These are phyloP conservation scores for Coturnix japonica DNA, from an alignment of 2,113 vertebrate species.

Conservation along the genomic window DNA sequence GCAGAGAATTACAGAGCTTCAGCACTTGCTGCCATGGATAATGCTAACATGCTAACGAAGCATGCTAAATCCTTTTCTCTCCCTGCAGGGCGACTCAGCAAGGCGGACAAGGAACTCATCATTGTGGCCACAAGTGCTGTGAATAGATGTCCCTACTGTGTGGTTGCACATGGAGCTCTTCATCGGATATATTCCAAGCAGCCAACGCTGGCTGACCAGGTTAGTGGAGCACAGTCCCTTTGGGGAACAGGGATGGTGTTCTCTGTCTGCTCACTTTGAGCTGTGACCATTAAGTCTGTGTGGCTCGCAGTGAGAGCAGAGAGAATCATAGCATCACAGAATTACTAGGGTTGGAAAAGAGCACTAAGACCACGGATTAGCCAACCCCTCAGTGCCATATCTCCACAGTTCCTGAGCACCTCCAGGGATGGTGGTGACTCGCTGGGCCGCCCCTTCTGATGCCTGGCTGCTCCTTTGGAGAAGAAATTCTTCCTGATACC, in stretches of 20 bases:
- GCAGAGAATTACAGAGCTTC: neutral
- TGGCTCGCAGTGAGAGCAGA: neutral
- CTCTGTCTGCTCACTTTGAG: neutral
- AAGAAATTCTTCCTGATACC: too few species aligned
- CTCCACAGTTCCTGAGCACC: too few species aligned
- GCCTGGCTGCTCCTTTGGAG: too few species aligned
- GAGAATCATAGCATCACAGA: too few species aligned
- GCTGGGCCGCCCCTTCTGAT: too few species aligned
- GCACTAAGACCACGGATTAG: too few species aligned
- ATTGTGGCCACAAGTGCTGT: slow-evolving; percentile 84
- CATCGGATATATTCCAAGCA: slow-evolving; percentile 89
- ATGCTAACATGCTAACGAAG: neutral
- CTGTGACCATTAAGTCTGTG: neutral
- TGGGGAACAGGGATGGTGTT: neutral
- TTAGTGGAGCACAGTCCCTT: slow-evolving; percentile 26
- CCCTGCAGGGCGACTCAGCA: slow-evolving; percentile 80
- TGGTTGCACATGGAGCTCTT: slow-evolving; percentile 84
- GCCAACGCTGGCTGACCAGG: slow-evolving; percentile 83
- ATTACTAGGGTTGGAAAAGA: too few species aligned
- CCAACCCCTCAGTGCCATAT: too few species aligned
- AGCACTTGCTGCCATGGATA: neutral
- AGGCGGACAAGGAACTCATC: slow-evolving; percentile 87
- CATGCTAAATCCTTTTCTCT: neutral
- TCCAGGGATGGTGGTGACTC: too few species aligned
- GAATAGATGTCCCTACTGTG: slow-evolving; percentile 86